phyloP scores from a whole-genome alignment of 2,888 invertebrate species.

The Caenorhabditis angaria region DNA sequence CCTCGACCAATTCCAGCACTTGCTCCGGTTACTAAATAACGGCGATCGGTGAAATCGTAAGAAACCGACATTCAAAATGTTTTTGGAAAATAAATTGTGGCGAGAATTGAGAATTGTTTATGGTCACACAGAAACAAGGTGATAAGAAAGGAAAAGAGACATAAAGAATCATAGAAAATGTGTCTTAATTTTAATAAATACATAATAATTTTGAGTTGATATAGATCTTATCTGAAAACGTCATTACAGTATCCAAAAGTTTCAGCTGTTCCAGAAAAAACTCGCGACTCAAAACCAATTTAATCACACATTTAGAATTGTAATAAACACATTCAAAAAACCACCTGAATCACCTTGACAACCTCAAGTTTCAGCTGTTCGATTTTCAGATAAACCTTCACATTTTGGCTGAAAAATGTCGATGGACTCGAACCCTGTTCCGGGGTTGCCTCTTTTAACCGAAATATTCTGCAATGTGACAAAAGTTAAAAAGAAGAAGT shows the following conservation, averaged over 20 bases:
- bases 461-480: slow-evolving; percentile 32
- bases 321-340: slow-evolving; percentile 2
- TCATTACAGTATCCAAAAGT: background rate
- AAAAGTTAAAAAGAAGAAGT: slow-evolving; percentile 29
- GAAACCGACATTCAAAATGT: slow-evolving; percentile 23
- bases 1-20: slow-evolving; percentile 47
- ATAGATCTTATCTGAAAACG: background rate
- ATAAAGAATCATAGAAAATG: background rate
- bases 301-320: background rate
- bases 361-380: slow-evolving; percentile 23
- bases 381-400: background rate
- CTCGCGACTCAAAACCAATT: background rate
- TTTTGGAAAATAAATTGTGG: background rate
- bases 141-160: background rate
- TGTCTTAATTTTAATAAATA: background rate
- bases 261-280: background rate
- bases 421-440: slow-evolving; percentile 39
- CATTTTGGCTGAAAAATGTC: slow-evolving; percentile 6
- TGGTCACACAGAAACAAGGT: too few relatives aligned
- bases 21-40: slow-evolving; percentile 58
- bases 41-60: slow-evolving; percentile 51
- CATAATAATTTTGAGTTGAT: background rate
- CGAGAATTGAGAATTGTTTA: background rate
- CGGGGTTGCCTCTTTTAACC: slow-evolving; percentile 35
- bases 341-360: slow-evolving; percentile 10